Conservation (phyloP, 2,888 invertebrate species). For the Dasysyrphus tricinctus region DNA sequence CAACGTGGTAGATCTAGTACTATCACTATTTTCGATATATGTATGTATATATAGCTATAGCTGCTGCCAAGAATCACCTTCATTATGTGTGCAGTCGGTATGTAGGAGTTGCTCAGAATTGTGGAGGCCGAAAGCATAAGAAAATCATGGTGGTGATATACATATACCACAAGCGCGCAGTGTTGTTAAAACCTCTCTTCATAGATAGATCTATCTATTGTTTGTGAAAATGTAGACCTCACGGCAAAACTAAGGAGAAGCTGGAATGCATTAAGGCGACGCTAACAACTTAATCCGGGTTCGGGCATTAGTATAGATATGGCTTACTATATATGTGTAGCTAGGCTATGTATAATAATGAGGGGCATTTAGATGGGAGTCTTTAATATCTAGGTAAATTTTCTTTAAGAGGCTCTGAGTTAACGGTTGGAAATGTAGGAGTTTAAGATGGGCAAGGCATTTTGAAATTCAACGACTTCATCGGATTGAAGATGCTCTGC, state of each 20-base stretch:
- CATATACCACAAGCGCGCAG: conserved; percentile 48
- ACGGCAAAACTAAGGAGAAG: conserved; percentile 16
- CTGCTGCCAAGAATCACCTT: conserved; percentile 27
- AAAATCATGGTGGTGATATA: conserved; percentile 37
- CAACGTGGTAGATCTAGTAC: conserved; percentile 43
- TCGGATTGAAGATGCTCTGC: neutral
- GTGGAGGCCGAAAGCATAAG: conserved; percentile 18
- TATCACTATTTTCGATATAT: conserved; percentile 41
- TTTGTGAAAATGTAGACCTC: conserved; percentile 26
- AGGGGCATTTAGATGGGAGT: conserved; percentile 29
- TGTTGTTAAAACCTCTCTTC: conserved; percentile 12
- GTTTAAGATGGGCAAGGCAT: conserved; percentile 31
- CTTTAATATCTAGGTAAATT: conserved; percentile 16
- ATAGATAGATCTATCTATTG: conserved; percentile 31
- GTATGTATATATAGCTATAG: neutral
- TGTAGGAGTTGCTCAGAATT: conserved; percentile 10
- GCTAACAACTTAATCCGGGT: conserved; percentile 50
- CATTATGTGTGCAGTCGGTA: conserved; percentile 18
- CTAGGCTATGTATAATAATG: conserved; percentile 16
- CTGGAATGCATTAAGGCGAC: conserved; percentile 46
- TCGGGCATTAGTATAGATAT: neutral
- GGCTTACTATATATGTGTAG: neutral
- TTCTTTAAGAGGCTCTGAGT: conserved; percentile 6
- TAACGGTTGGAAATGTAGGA: conserved; percentile 27
- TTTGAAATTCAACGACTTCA: conserved; percentile 6